Evolutionary conservation across 1,140 invertebrate species (phyloP), one percentile per base, ranked within the genome.

Genomic region (Drosophila quadrilineata): DNA sequence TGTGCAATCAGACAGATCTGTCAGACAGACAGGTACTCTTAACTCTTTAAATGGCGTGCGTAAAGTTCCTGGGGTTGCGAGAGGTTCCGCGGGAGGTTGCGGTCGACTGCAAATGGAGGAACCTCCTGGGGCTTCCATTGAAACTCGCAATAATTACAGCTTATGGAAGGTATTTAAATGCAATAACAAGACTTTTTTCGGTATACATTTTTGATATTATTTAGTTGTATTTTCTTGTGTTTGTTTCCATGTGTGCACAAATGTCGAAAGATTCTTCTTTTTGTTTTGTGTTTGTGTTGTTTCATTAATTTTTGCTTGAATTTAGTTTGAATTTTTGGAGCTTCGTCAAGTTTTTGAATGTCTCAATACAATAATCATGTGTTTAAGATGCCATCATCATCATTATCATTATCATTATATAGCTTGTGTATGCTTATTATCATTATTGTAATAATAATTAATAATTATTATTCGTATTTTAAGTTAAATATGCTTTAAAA

Each of bases 331-430:
- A 6, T 35, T 21, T 68, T 24, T n/a, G n/a, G n/a, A n/a, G n/a
- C n/a, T 43, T 10, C 12, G 21, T 24, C 24, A 17, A 24, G 21
- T 43, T 53, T 63, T 66, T 75, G 48, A 26, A 40, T 58, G 48
- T 64, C 50, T 86, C 80, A 86, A n/a, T n/a, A n/a, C n/a, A n/a
- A n/a, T 71, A 86, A 75, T 82, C 76, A 80, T 73, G 73, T 77
- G 46, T 68, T 76, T 82, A 76, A 77, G 77, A 84, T 79, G 67
- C 58, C 22, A 9, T 63, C 41, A 17, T 63, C n/a, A n/a, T n/a
- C n/a, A n/a, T n/a, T n/a, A n/a, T n/a, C n/a, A n/a, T n/a, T n/a
- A n/a, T n/a, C 53, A 45, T 67, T 71, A 62, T 59, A 67, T 71
- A 67, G 36, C 22, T 59, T 67, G 68, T 71, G 62, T 71, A 70